Evolutionary conservation across 2,113 vertebrate genomes (phyloP), one percentile per base, ranked within the genome.

Genomic region (Noturus placidus): DNA sequence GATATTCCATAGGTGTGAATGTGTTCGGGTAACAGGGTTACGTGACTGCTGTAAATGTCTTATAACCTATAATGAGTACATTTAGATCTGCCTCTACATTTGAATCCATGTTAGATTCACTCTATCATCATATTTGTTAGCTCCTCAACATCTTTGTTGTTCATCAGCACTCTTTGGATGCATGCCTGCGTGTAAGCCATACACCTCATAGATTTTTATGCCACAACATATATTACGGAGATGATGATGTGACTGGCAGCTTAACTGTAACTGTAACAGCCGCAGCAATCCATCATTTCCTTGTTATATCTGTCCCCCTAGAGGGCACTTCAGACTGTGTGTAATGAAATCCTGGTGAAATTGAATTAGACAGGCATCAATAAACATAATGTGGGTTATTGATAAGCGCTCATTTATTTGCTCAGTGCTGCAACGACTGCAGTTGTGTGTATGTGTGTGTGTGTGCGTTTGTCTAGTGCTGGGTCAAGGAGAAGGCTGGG

Each of bases 361-460:
- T 91, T 90, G 88, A 88, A 89, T 89, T 89, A 89, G 88, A 82
- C 87, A 89, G 83, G 79, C 86, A 86, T 91, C 91, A 86, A 90
- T 91, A 90, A 91, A 90, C 91, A 90, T 88, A 86, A 87, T 91
- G 87, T 86, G 80, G 84, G 87, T 90, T 91, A 88, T 88, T 88
- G 90, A 89, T 89, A 87, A 89, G 83, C 65, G 38, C 52, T 87
- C 83, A 52, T 89, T 80, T 59, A 42, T 85, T 82, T 87, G 83
- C 87, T 86, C 86, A 4, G 56, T 57, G 82, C 82, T 72, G 42
- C 50, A 61, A 38, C 67, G 54, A 76, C 50, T 85, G 81, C 0
- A n/a, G 33, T 87, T 86, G 56, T 88, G 22, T 88, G 25, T 82
- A 76, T 70, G 87, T 63, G 38, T 42, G 42, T 42, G 42, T 42